Conservation (phyloP, 2,113 vertebrate genomes). For the Crotalus horridus region DNA sequence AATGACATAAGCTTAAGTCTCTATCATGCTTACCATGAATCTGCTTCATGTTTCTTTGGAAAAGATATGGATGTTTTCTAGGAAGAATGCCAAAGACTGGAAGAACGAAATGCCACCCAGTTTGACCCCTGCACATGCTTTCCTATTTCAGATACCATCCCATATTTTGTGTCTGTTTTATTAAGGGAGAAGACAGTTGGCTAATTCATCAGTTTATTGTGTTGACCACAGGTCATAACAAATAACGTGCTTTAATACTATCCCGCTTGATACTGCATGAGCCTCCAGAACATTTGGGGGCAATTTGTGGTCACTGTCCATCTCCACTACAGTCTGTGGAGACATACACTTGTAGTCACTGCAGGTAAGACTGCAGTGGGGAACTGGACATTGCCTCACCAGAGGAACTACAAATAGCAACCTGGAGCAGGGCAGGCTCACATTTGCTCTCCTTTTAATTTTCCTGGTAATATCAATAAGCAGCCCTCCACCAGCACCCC, state of each 20-base stretch:
- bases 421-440: not conserved
- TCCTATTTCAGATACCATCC: not conserved
- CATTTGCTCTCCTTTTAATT: not conserved
- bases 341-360: not conserved
- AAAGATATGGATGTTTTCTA: not conserved
- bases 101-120: not conserved
- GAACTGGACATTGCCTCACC: not conserved
- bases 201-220: not conserved
- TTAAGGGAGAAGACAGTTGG: not conserved
- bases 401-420: not conserved
- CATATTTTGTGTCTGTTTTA: not conserved
- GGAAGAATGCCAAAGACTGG: not conserved
- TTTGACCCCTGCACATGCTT: not conserved
- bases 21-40: not conserved
- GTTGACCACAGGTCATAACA: not conserved
- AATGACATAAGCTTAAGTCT: not conserved
- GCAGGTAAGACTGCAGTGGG: not conserved
- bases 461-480: not conserved
- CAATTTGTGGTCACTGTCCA: not conserved
- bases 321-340: not conserved
- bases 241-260: not conserved
- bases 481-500: not conserved
- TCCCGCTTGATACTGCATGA: not conserved
- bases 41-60: not conserved
- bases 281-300: not conserved